Evolutionary conservation across 2,113 vertebrate genomes (phyloP).

Genomic region (Cavia porcellus): DNA sequence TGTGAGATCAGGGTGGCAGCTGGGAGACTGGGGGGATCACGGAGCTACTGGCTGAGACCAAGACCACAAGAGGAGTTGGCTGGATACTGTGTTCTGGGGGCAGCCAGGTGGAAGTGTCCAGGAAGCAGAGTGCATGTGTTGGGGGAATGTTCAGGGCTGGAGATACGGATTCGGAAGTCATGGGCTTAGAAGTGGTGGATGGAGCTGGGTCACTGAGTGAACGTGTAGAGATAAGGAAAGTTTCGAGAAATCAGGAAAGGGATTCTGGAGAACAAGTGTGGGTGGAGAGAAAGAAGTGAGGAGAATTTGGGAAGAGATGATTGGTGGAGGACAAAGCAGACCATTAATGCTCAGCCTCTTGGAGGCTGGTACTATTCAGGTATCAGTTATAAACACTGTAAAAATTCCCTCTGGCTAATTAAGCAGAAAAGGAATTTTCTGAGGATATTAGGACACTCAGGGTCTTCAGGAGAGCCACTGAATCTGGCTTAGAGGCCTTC

Average conservation of each 20-base stretch:
- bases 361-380: not conserved
- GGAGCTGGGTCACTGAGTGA: not conserved
- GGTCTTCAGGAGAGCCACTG: not conserved
- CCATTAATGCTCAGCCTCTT: fast-evolving
- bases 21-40: not conserved
- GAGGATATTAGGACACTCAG: not conserved
- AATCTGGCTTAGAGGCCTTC: not conserved
- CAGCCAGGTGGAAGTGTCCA: not conserved
- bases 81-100: not conserved
- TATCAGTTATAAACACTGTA: not conserved
- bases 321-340: not conserved
- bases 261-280: not conserved
- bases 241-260: not conserved
- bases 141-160: not conserved
- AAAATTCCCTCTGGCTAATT: not conserved
- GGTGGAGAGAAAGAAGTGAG: not conserved
- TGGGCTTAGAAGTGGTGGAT: not conserved
- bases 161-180: not conserved
- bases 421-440: not conserved
- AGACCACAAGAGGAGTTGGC: not conserved
- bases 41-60: not conserved
- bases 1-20: not conserved
- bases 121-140: not conserved
- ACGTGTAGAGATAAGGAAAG: not conserved
- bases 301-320: not conserved